Evolutionary conservation across 1,140 invertebrate genomes (phyloP).

Genomic region (Diorhabda sublineata): DNA sequence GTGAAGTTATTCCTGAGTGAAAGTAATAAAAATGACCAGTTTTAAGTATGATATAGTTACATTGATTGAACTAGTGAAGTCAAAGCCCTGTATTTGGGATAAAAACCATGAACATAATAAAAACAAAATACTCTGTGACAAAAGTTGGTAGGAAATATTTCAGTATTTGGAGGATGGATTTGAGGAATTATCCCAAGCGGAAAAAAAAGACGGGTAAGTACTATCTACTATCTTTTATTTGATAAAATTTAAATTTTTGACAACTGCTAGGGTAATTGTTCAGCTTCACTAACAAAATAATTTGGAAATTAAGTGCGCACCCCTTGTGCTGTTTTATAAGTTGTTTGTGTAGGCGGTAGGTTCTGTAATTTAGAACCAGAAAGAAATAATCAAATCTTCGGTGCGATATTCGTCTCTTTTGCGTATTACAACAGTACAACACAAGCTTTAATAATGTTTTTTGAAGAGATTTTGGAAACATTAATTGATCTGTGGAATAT

Average conservation of each 20-base stretch:
- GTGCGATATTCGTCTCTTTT: slow-evolving; percentile 22
- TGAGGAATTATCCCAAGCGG: slow-evolving; percentile 19
- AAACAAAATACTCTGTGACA: slow-evolving; percentile 11
- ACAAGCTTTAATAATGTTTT: slow-evolving; percentile 19
- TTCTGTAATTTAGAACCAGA: slow-evolving; percentile 22
- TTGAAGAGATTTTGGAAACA: slow-evolving; percentile 12
- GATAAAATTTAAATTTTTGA: slow-evolving; percentile 19
- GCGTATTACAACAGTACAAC: slow-evolving; percentile 13
- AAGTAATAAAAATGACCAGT: slow-evolving; percentile 3
- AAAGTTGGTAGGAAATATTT: slow-evolving; percentile 17
- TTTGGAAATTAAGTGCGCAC: slow-evolving; percentile 20
- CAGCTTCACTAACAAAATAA: slow-evolving; percentile 20
- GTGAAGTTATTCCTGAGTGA: neutral
- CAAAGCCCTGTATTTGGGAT: slow-evolving; percentile 19
- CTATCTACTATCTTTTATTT: too few relatives aligned
- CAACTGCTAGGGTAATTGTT: slow-evolving; percentile 16
- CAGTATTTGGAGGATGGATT: slow-evolving; percentile 21
- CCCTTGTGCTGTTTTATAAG: slow-evolving; percentile 17
- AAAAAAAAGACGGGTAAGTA: too few relatives aligned
- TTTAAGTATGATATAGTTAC: slow-evolving; percentile 19
- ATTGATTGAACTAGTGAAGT: slow-evolving; percentile 18
- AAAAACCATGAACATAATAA: slow-evolving; percentile 15
- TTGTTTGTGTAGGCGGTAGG: slow-evolving; percentile 11
- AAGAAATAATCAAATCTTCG: slow-evolving; percentile 22
- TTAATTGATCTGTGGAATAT: slow-evolving; percentile 18